Conservation (phyloP, 2,113 vertebrate species). For the Ameiurus melas region DNA sequence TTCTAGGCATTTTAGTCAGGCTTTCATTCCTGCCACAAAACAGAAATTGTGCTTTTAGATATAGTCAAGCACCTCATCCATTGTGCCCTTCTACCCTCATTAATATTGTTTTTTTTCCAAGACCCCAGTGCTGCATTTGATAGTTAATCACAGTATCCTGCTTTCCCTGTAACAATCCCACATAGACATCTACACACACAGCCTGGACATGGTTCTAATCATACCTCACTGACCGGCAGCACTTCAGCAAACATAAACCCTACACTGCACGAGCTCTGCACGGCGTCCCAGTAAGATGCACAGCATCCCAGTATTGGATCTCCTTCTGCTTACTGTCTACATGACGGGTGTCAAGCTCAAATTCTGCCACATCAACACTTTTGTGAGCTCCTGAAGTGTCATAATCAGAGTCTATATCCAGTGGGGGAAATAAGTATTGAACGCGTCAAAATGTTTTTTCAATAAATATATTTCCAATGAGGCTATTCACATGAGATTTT, state of each 20-base stretch:
- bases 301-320: neutral
- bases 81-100: neutral
- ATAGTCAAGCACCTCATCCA: neutral
- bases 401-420: neutral
- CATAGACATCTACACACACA: neutral
- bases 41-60: constrained; percentile 20
- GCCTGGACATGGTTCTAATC: neutral
- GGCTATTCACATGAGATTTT: no score
- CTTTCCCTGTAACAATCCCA: neutral
- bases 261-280: neutral
- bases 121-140: neutral
- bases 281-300: neutral
- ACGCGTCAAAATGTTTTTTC: no score
- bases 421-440: no score
- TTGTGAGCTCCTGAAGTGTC: no score
- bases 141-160: neutral
- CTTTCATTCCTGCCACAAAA: neutral
- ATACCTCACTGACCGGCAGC: neutral
- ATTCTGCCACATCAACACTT: no score
- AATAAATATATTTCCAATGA: no score
- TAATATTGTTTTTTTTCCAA: neutral
- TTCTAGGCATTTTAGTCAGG: neutral
- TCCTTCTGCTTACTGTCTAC: neutral
- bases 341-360: no score
- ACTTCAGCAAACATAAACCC: neutral